Percentiles rank a stretch among this genome's conserved stretches.
Conservation (phyloP, 1,140 invertebrate species). For the Pseudachorutes palmiensis region DNA sequence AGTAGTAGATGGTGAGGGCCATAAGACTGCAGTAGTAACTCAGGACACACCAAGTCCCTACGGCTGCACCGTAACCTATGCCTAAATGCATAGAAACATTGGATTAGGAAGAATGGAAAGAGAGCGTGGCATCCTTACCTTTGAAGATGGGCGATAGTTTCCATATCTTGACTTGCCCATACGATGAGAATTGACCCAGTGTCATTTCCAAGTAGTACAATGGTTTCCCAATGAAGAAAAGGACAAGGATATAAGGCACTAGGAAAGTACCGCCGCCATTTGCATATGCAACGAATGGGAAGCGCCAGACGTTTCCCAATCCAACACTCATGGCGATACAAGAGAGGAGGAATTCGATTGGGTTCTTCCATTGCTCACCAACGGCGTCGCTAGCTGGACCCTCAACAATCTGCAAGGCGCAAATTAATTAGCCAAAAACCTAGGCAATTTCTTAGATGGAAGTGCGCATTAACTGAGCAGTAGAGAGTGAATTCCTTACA, state of each 20-base stretch:
- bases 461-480: not conserved
- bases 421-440: not conserved
- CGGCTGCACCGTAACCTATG: slow-evolving; percentile 43
- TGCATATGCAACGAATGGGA: slow-evolving; percentile 42
- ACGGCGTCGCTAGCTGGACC: not conserved
- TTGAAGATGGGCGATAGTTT: slow-evolving; percentile 47
- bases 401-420: not conserved
- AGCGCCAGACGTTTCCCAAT: slow-evolving; percentile 49
- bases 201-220: slow-evolving; percentile 51
- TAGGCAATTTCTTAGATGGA: not conserved
- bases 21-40: slow-evolving; percentile 44
- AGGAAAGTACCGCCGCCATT: slow-evolving; percentile 36
- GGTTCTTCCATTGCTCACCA: slow-evolving; percentile 48
- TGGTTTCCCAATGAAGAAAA: slow-evolving; percentile 46
- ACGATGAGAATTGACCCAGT: slow-evolving; percentile 53
- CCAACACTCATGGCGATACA: slow-evolving; percentile 50
- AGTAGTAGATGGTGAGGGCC: slow-evolving; percentile 44
- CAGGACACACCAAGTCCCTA: slow-evolving; percentile 39
- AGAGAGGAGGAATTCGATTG: slow-evolving; percentile 58
- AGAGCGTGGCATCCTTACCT: not conserved
- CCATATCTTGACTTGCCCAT: slow-evolving; percentile 53
- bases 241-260: slow-evolving; percentile 28
- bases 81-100: slow-evolving; percentile 36
- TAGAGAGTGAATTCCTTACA: not conserved
- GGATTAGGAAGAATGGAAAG: not conserved